phyloP scores from a whole-genome alignment of 2,113 vertebrate genomes.

The Oceanodroma tethys region DNA sequence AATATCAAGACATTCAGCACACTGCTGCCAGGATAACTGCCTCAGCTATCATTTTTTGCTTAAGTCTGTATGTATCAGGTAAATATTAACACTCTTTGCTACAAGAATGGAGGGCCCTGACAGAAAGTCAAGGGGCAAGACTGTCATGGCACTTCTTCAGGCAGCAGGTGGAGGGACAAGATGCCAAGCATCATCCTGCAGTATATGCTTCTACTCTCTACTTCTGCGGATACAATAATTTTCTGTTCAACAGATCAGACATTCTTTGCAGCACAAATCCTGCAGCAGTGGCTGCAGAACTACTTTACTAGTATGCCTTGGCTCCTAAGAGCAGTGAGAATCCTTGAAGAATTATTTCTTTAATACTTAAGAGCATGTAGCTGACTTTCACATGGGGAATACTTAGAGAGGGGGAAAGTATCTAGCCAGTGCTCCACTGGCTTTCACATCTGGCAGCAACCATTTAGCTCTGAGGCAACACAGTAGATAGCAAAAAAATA shows the following conservation, averaged over 20 bases:
- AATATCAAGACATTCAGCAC: neutral
- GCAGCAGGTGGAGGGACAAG: neutral
- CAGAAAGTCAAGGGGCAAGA: neutral
- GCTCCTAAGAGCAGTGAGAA: neutral
- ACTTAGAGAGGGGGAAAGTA: neutral
- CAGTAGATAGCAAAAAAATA: neutral
- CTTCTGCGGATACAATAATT: neutral
- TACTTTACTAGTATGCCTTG: neutral
- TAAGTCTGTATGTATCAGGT: neutral
- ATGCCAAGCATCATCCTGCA: neutral
- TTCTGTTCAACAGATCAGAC: neutral
- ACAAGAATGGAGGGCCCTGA: neutral
- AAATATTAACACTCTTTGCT: neutral
- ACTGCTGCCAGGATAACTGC: neutral
- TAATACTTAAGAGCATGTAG: neutral
- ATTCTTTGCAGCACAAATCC: neutral
- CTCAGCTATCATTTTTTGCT: neutral
- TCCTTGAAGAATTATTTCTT: neutral
- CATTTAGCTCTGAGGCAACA: neutral
- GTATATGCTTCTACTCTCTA: neutral
- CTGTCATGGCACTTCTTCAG: neutral
- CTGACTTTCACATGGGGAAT: neutral
- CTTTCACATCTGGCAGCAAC: neutral
- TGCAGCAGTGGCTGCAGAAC: neutral
- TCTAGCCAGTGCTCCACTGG: neutral